phyloP scores from a whole-genome alignment of 2,888 invertebrate genomes.

The Eucriotettix oculatus region DNA sequence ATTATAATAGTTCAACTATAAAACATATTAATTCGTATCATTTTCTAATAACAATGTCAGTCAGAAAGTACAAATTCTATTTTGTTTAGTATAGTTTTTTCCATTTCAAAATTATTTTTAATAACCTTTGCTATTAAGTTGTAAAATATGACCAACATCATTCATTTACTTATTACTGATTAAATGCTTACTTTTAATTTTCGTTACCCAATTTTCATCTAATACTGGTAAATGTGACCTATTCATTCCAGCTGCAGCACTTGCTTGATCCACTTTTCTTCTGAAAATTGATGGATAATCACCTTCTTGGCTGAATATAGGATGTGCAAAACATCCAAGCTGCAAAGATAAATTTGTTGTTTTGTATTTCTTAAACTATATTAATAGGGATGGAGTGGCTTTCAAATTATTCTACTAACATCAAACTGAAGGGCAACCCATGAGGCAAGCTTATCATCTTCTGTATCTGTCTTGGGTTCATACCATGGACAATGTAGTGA shows the following conservation, averaged over 20 bases:
- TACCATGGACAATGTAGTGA: constrained; percentile 8
- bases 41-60: too few relatives aligned
- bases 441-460: constrained; percentile 4
- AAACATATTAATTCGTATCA: too few relatives aligned
- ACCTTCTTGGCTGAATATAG: constrained; percentile 42
- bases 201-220: constrained; percentile 31
- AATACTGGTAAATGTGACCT: constrained; percentile 45
- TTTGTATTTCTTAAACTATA: constrained; percentile 5
- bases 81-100: neutral
- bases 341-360: constrained; percentile 21
- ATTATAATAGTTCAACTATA: too few relatives aligned
- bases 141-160: too few relatives aligned
- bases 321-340: constrained; percentile 50
- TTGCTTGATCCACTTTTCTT: constrained; percentile 35
- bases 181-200: constrained; percentile 17
- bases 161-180: neutral
- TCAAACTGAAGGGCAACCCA: constrained; percentile 10
- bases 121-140: too few relatives aligned
- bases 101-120: neutral
- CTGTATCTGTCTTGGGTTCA: constrained; percentile 7
- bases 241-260: constrained; percentile 36
- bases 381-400: neutral
- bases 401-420: neutral
- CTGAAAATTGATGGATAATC: constrained; percentile 52
- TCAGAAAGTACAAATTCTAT: too few relatives aligned